Evolutionary conservation across 2,888 invertebrate genomes (phyloP), one percentile per base, ranked within the genome.

Genomic region (Chrysina gloriosa): DNA sequence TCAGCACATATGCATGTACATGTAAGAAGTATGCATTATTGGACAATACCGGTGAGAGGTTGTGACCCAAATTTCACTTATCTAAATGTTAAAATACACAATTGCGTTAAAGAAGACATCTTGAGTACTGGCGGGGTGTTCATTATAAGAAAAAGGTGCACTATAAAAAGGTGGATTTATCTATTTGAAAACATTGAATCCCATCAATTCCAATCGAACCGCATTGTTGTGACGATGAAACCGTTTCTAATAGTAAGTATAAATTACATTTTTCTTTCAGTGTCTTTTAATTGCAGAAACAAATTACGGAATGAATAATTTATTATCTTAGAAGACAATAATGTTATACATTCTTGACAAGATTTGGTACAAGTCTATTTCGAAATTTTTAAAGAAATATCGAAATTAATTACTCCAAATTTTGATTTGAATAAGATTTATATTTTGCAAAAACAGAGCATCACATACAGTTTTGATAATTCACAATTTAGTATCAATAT

Each of bases 41-140:
- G 36, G 47, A 65, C 64, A 68, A 68, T 58, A 64, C 39, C 70
- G 69, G 75, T 72, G 73, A 77, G 81, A 82, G 79, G 81, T 81
- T 81, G 76, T 79, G 80, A 81, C 80, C 80, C 78, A 80, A 80
- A 80, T 81, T 79, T 79, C 79, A 80, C 81, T 80, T 80, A 77
- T 78, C 77, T 77, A 80, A 80, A 81, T 79, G 81, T 79, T 80
- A 78, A 77, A 72, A 70, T 42, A 65, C 65, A 71, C 69, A 72
- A 72, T 67, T 71, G 73, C 69, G 72, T 73, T 72, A 75, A 78
- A 74, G 78, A 78, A 77, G 80, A 78, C 78, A 77, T 74, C 76
- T 69, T 56, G 65, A 48, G 34, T 69, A 68, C 68, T 76, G 74
- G 77, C 76, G 77, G 80, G 80, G 79, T 75, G 71, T 74, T 75